Base-by-base conservation (phyloP, 1,140 invertebrate species). In the Nebria ingens region DNA sequence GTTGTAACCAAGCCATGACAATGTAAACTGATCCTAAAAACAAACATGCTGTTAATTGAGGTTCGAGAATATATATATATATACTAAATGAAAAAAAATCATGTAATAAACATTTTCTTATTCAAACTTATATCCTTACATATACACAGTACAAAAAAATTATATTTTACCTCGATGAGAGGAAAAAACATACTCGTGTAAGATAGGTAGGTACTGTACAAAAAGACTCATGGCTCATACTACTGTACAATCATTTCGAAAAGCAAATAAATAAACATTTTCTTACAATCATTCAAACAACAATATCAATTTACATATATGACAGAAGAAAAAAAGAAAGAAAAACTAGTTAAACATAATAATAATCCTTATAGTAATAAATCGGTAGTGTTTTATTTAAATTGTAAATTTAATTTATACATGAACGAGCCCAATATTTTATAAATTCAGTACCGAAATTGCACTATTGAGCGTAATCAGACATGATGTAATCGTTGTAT, bases 121-220 rank as follows among this genome's bases (percentile, higher is more conserved):
- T 68, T 68, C 65, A 68, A 69, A 69, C 66, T 66, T 69, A 69
- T 64, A 62, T 62, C 65, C 64, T 70, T 68, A 68, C 65, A 68
- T 70, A 68, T 70, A 68, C 67, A 70, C 65, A 68, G 68, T 69
- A 69, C 68, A 70, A 70, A 70, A 67, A 69, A 68, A 65, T 63
- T 62, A 67, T 66, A 65, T 66, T 56, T 56, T 57, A 56, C 60
- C 61, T 62, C 61, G 51, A 58, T 61, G 20, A 57, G 59, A 62
- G 61, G 60, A 54, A 66, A 56, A 56, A 51, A 66, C 68, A 60
- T 63, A 64, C 68, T 67, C 62, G 62, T 58, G 61, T 56, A 63
- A 58, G 52, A 53, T 53, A 59, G 53, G 49, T 59, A 57, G 52
- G 62, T 65, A 67, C 65, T 69, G 68, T 69, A 69, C 68, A 69